A percentile compares a stretch with the other conserved stretches of the same genome.
Evolutionary conservation across 92 coral and sea anemone genomes (phyloP).

Genomic region (Isaurus tuberculatus): DNA sequence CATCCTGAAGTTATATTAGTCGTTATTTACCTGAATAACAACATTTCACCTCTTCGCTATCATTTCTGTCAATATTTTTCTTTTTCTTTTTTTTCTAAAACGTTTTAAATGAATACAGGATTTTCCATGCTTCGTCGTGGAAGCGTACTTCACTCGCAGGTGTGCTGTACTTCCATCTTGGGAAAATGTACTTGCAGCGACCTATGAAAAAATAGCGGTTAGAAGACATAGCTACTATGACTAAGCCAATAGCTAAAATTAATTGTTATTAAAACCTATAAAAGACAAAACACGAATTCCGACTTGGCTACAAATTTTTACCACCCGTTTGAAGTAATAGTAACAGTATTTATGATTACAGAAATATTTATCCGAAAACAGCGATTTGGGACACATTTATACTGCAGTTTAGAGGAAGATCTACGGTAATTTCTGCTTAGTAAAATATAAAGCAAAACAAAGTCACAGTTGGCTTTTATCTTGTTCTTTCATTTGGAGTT

Average conservation of each 20-base stretch:
- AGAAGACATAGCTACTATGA: too few relatives aligned
- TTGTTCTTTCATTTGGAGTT: conserved; percentile 29
- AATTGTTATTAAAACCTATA: background rate
- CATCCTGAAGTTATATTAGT: background rate
- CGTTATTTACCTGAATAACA: background rate
- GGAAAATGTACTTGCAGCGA: background rate
- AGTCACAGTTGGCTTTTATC: background rate
- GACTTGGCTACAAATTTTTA: too few relatives aligned
- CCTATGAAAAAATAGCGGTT: background rate
- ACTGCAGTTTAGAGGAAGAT: background rate
- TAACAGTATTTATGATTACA: too few relatives aligned
- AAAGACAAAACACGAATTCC: background rate
- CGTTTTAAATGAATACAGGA: background rate
- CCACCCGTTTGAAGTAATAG: too few relatives aligned
- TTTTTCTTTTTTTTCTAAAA: conserved; percentile 5
- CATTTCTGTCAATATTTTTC: conserved; percentile 18
- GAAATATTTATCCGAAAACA: background rate
- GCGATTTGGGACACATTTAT: too few relatives aligned
- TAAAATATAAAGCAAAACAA: too few relatives aligned
- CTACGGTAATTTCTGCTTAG: conserved; percentile 1
- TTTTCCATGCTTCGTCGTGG: too few relatives aligned
- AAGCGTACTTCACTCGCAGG: too few relatives aligned
- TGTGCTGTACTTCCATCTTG: background rate
- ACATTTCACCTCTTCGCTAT: conserved; percentile 3
- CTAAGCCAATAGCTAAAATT: too few relatives aligned